phyloP scores from a whole-genome alignment of 2,113 vertebrate species.

The Uria lomvia region DNA sequence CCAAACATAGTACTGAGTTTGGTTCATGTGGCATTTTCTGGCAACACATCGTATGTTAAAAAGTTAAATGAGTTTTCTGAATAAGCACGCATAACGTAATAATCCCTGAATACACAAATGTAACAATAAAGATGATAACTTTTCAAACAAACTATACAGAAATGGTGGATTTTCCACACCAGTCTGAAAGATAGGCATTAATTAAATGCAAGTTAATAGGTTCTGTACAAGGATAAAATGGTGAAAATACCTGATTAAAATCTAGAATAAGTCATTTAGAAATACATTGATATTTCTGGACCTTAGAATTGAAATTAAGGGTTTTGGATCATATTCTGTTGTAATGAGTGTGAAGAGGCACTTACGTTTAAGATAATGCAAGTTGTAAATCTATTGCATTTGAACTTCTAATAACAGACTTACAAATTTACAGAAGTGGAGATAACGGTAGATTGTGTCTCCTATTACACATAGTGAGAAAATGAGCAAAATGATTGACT shows the following conservation, averaged over 20 bases:
- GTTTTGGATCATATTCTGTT: background rate
- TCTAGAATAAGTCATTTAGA: background rate
- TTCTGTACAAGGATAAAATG: background rate
- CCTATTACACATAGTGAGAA: slow-evolving; percentile 9
- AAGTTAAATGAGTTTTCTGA: background rate
- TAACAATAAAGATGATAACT: background rate
- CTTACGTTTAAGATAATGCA: background rate
- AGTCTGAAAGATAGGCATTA: background rate
- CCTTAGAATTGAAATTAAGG: background rate
- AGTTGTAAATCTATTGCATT: background rate
- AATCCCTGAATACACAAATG: background rate
- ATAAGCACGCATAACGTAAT: background rate
- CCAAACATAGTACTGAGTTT: background rate
- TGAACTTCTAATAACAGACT: background rate
- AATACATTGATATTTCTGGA: background rate
- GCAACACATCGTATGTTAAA: background rate
- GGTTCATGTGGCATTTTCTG: background rate
- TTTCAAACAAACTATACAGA: background rate
- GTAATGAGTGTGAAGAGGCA: background rate
- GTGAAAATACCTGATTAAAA: background rate
- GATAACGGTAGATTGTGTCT: background rate
- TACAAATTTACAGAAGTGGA: background rate
- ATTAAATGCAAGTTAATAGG: background rate
- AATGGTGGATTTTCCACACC: background rate
- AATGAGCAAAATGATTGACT: slow-evolving; percentile 5